Conservation (phyloP, 2,888 invertebrate species). For the Microctonus hyperodae region DNA sequence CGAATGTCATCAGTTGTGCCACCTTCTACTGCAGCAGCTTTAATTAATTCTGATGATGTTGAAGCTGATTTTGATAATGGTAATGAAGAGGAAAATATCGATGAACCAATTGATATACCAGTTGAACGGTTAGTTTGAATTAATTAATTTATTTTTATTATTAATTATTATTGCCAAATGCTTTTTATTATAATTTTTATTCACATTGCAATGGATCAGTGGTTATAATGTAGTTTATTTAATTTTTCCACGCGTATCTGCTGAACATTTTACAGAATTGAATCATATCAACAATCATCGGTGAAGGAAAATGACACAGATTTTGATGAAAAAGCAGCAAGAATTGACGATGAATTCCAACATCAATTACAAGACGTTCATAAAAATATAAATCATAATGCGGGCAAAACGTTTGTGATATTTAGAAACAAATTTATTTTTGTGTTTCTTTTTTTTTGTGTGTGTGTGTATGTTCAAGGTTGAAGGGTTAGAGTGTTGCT, state of each 20-base stretch:
- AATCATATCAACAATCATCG: not conserved
- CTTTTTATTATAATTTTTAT: not conserved
- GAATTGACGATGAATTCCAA: not conserved
- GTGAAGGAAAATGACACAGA: not conserved
- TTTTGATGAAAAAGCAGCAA: not conserved
- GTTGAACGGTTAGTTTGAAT: slow-evolving; percentile 43
- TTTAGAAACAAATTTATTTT: not conserved
- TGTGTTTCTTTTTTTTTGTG: not conserved
- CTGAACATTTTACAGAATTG: slow-evolving; percentile 14
- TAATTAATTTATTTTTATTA: not conserved
- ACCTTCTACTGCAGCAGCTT: slow-evolving; percentile 55
- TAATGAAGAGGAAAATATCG: slow-evolving; percentile 45
- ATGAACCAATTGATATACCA: slow-evolving; percentile 35
- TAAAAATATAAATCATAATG: not conserved
- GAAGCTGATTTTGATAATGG: slow-evolving; percentile 42
- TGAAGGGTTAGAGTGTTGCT: not conserved
- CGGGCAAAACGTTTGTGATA: not conserved
- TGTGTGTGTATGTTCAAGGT: not conserved
- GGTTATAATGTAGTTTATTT: not conserved
- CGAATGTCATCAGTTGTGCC: slow-evolving; percentile 51
- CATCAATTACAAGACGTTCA: not conserved
- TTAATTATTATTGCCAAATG: not conserved
- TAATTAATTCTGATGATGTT: slow-evolving; percentile 58
- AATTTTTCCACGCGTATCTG: not conserved
- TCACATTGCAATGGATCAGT: not conserved